Conservation (phyloP, 2,113 vertebrate genomes). For the Dipodomys ordii region DNA sequence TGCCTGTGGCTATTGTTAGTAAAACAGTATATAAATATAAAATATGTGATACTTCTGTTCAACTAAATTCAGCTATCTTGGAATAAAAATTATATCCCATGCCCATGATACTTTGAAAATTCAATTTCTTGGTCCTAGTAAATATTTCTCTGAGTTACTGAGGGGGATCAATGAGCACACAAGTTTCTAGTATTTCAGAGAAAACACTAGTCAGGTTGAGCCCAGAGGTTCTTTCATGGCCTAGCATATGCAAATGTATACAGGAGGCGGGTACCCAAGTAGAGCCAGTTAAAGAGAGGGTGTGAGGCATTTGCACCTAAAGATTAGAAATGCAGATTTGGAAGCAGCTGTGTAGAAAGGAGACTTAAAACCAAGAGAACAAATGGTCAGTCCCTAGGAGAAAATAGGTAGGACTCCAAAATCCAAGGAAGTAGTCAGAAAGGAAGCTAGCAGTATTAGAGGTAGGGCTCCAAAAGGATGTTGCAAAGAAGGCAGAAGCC, state of each 20-base stretch:
- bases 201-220: too few species aligned
- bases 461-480: too few species aligned
- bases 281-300: not conserved
- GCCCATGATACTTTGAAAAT: not conserved
- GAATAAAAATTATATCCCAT: too few species aligned
- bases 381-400: not conserved
- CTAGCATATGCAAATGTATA: too few species aligned
- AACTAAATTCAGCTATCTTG: not conserved
- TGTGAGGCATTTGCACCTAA: not conserved
- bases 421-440: not conserved
- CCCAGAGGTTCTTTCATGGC: too few species aligned
- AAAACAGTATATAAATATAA: not conserved
- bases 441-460: not conserved
- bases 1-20: not conserved
- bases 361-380: not conserved
- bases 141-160: not conserved
- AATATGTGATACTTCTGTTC: not conserved
- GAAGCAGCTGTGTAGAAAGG: not conserved
- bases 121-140: not conserved
- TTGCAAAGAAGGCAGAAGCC: not conserved
- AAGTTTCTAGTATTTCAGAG: too few species aligned
- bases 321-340: not conserved
- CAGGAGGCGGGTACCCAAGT: not conserved
- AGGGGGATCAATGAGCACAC: not conserved
- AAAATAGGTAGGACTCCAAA: not conserved